A percentile compares a stretch with the other conserved stretches of the same genome.
phyloP scores from a whole-genome alignment of 1,140 invertebrate species.

The Anastrepha obliqua region DNA sequence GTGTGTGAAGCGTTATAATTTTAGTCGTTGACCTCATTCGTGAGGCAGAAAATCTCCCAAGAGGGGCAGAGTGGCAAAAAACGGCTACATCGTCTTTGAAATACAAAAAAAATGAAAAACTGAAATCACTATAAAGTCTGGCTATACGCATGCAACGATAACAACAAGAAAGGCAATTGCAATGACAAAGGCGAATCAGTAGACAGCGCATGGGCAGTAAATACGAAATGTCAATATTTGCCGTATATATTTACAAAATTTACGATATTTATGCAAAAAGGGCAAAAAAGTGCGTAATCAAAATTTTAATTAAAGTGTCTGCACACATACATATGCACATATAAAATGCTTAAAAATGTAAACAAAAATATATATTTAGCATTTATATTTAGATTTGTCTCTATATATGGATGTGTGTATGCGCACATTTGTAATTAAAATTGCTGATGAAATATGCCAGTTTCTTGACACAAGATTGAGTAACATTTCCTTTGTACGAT shows the following conservation, averaged over 20 bases:
- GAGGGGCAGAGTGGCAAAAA: no score
- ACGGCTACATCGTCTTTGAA: no score
- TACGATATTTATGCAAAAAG: constrained; percentile 39
- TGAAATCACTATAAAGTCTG: background rate
- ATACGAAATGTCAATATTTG: constrained; percentile 22
- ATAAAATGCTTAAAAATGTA: background rate
- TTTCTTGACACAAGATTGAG: constrained; percentile 64
- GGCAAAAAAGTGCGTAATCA: constrained; percentile 2
- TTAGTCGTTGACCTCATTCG: constrained; percentile 37
- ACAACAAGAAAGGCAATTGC: background rate
- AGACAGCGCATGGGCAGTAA: background rate
- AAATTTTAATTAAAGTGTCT: constrained; percentile 23
- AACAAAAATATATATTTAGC: constrained; percentile 46
- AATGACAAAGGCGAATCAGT: background rate
- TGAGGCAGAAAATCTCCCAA: background rate
- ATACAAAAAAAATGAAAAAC: no score
- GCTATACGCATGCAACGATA: background rate
- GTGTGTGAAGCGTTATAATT: constrained; percentile 3
- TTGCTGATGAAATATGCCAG: constrained; percentile 70
- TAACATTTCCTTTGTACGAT: background rate
- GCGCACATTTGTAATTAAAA: constrained; percentile 64
- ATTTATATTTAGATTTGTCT: constrained; percentile 64
- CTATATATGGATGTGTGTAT: no score
- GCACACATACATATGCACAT: background rate
- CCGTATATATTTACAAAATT: background rate